Conservation (phyloP, 2,797 vertebrate genomes). For the Lacerta agilis region DNA sequence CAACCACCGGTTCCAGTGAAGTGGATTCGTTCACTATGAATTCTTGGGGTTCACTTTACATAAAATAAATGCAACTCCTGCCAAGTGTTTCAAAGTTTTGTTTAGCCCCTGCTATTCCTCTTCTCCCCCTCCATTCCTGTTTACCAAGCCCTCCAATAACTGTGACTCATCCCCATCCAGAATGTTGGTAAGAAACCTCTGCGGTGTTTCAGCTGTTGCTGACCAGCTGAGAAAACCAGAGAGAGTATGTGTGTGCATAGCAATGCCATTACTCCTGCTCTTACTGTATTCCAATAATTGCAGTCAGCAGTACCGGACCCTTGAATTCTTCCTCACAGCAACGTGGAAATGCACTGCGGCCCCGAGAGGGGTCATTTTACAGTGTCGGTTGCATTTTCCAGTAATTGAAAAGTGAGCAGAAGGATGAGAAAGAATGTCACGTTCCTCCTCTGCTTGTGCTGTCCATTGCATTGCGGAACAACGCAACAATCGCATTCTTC, state of each 20-base stretch:
- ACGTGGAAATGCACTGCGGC: background rate
- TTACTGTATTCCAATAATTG: background rate
- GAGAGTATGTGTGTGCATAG: background rate
- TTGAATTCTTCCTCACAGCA: no score
- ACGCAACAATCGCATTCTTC: background rate
- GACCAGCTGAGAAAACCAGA: background rate
- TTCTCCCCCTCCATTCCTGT: background rate
- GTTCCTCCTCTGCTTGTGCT: background rate
- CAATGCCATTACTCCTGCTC: background rate
- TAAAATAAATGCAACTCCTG: background rate
- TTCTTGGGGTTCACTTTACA: background rate
- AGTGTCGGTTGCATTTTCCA: background rate
- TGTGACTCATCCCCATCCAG: background rate
- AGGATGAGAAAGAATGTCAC: background rate
- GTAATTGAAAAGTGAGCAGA: background rate
- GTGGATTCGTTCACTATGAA: background rate
- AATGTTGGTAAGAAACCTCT: background rate
- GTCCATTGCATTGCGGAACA: background rate
- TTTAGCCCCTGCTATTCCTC: background rate
- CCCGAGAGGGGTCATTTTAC: background rate
- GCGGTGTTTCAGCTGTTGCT: background rate
- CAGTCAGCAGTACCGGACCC: background rate
- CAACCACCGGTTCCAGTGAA: background rate
- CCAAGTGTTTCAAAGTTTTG: background rate
- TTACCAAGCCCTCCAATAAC: background rate